Conservation (phyloP, 2,888 invertebrate species). For the Acronicta alni region DNA sequence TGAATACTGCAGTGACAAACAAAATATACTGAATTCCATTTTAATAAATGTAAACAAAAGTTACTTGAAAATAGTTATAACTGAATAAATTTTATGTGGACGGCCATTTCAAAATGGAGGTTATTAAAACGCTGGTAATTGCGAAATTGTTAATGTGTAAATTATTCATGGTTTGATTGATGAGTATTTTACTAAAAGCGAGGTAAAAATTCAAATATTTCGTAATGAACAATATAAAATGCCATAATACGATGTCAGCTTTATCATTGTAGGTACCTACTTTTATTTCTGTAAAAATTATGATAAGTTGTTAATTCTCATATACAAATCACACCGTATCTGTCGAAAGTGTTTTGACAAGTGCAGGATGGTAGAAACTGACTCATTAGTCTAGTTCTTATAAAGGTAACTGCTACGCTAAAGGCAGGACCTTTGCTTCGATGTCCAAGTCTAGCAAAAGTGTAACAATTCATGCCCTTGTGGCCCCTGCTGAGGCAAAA, state of each 20-base stretch:
- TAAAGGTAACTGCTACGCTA: no score
- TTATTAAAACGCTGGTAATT: constrained; percentile 26
- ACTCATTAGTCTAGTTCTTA: no score
- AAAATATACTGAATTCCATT: constrained; percentile 56
- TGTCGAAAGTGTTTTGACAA: no score
- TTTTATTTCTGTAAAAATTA: background rate
- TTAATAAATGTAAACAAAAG: constrained; percentile 27
- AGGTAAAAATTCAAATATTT: constrained; percentile 6
- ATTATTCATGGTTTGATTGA: constrained; percentile 47
- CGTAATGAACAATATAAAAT: constrained; percentile 7
- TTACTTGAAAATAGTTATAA: constrained; percentile 31
- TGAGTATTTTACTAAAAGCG: constrained; percentile 25
- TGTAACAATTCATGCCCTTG: no score
- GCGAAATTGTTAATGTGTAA: constrained; percentile 45
- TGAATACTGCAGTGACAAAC: constrained; percentile 58
- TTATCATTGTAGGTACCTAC: no score
- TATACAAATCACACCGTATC: no score
- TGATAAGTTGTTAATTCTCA: no score
- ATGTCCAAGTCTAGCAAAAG: no score
- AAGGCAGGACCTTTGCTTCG: no score
- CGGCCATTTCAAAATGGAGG: constrained; percentile 22
- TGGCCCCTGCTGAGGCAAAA: no score
- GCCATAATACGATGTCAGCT: background rate
- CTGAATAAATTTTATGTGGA: constrained; percentile 12
- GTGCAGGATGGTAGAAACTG: no score